Evolutionary conservation across 1,140 invertebrate species (phyloP).

Genomic region (Drosophila tsacasi): DNA sequence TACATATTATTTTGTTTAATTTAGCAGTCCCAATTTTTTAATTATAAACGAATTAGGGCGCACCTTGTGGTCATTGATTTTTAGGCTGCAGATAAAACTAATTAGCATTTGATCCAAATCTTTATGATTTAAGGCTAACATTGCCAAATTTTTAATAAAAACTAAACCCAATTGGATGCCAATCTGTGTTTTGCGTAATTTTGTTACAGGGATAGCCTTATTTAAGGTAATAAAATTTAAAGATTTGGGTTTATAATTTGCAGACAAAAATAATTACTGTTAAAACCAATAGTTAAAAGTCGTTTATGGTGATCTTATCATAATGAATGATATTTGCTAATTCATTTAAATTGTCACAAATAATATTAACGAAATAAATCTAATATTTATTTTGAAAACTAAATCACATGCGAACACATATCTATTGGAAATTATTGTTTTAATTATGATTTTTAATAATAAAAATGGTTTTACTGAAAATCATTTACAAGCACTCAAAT

Average conservation of each 20-base stretch:
- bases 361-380: not conserved
- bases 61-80: constrained; percentile 6
- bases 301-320: not conserved
- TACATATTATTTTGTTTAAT: not conserved
- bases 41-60: not conserved
- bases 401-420: no score
- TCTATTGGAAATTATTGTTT: no score
- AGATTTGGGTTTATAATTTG: not conserved
- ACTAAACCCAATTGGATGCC: not conserved
- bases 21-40: not conserved
- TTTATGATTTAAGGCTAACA: constrained; percentile 7
- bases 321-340: not conserved
- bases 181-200: not conserved
- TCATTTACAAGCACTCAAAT: not conserved
- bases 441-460: not conserved
- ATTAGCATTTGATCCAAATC: not conserved
- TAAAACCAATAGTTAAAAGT: not conserved
- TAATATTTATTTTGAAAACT: no score
- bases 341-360: not conserved
- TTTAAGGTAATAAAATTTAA: constrained; percentile 1
- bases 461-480: not conserved
- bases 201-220: not conserved
- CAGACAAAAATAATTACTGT: not conserved
- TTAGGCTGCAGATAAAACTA: constrained; percentile 8
- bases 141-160: constrained; percentile 2